Base-by-base conservation (phyloP, 2,888 invertebrate species). In the Drepana falcataria region DNA sequence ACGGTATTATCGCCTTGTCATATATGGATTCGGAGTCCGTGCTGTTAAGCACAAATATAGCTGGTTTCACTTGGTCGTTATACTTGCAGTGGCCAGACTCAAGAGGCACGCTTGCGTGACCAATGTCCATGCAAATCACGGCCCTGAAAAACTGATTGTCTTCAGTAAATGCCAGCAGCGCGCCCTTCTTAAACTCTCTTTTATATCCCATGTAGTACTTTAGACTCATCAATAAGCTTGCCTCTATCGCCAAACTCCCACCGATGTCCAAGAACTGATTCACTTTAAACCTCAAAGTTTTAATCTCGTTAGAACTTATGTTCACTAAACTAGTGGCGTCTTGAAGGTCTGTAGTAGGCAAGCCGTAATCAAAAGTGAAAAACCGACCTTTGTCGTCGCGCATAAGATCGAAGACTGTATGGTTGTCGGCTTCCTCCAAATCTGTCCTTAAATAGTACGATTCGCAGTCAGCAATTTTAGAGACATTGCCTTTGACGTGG, bases 241-340 rank as follows among this genome's bases (percentile, higher is more conserved):
- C 86, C 53, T 95, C 94, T 61, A 96, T 92, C 0, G 93, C 92
- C 34, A 97, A 75, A 2, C 95, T 96, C 0, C 97, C 97, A 0
- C 97, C 97, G 41, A 95, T 94, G 71, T 97, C 97, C 49, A 90
- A 88, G 35, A 94, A 92, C 56, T 94, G 92, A 47, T 94, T 93
- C 7, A 97, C 88, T 55, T 92, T 91, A 73, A 96, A 96, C 60
- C 94, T 93, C 53, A 96, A 87, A 0, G 94, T 92, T 48, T 93
- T 93, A 37, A 94, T 91, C 64, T 93, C 92, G 1, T 91, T 89
- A 2, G 93, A 93, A 6, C 94, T 94, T 49, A 96, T 75, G 71
- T 96, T 95, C 35, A 96, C 79, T 3, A 94, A 77, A 53, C 93
- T 91, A 0, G 95, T 93, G 3, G 93, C 91, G 35, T 93, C 94